Evolutionary conservation across 2,113 vertebrate genomes (phyloP), one percentile per base, ranked within the genome.

Genomic region (Psephotus haematonotus): DNA sequence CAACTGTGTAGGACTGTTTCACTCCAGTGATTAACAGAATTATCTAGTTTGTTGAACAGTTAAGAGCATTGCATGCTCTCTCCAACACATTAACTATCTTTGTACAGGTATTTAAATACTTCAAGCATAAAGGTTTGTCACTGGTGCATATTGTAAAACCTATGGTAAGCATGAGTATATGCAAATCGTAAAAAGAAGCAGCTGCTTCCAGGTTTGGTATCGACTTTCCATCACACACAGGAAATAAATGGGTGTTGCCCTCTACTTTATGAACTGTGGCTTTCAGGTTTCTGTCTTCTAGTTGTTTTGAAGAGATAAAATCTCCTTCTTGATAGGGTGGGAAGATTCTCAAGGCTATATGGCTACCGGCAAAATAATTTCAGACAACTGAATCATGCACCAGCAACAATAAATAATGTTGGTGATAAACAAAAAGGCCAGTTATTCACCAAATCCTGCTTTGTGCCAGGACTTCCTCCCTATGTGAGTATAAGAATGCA

Each of bases 171-270:
- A 27, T 29, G 62, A 25, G 14, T 47, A 39, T 77, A 86, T 92
- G 82, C 85, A 95, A 95, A 85, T 78, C 37, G 31, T 79, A 80
- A 83, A 93, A 95, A 87, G 77, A 84, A 94, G 89, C 3, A 93
- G 74, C 82, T 88, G 79, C 49, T 96, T 96, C 85, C 94, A 62
- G 33, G 18, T 80, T 91, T 64, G 46, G 69, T 95, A 79, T 92
- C 55, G 16, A 19, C 71, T 96, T 90, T 95, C 47, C 29, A 85
- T 79, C 79, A 9, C 76, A 93, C 25, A 84, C 96, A 96, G 97
- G 97, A 98, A 97, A 84, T 74, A 77, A 91, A 96, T 95, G 95
- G 95, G 96, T 97, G 97, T 95, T 93, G 60, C 87, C 79, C 74
- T 94, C 67, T 92, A 1, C 80, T 65, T 86, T 89, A 86, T 93